Evolutionary conservation across 2,888 invertebrate genomes (phyloP).

Genomic region (Oegoconia quadripuncta): DNA sequence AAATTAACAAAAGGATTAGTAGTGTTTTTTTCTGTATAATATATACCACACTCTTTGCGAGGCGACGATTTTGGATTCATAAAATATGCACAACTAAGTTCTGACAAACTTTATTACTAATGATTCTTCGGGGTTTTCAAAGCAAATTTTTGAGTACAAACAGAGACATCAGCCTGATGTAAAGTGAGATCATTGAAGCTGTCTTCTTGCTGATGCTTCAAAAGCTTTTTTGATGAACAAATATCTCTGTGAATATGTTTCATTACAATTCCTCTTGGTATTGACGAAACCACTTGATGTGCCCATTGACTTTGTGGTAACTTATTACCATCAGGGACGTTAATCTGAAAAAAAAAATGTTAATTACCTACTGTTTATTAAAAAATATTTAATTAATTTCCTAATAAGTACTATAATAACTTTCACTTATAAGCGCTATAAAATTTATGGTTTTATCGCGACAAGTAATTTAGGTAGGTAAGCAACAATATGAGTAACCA

Average conservation of each 20-base stretch:
- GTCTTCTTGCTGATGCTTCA: conserved; percentile 38
- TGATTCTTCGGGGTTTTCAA: conserved; percentile 34
- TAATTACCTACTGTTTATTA: not conserved
- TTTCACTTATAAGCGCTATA: too few species aligned
- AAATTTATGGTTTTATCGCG: too few species aligned
- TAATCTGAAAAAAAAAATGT: conserved; percentile 38
- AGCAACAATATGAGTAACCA: too few species aligned
- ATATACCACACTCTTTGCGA: too few species aligned
- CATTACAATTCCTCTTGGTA: conserved; percentile 47
- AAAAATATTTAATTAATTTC: not conserved
- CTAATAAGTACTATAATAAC: too few species aligned
- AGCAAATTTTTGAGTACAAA: conserved; percentile 55
- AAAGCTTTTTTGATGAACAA: conserved; percentile 30
- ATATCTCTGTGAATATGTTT: conserved; percentile 50
- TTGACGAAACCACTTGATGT: conserved; percentile 41
- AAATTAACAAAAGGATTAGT: too few species aligned
- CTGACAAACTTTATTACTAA: too few species aligned
- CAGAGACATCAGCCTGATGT: conserved; percentile 57
- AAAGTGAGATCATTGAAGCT: conserved; percentile 53
- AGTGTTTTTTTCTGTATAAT: too few species aligned
- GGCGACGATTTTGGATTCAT: too few species aligned
- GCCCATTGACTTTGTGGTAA: conserved; percentile 46
- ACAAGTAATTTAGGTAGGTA: too few species aligned
- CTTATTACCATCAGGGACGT: conserved; percentile 42
- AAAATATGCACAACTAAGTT: too few species aligned